Conservation (phyloP, 2,113 vertebrate genomes). For the Sminthopsis crassicaudata region DNA sequence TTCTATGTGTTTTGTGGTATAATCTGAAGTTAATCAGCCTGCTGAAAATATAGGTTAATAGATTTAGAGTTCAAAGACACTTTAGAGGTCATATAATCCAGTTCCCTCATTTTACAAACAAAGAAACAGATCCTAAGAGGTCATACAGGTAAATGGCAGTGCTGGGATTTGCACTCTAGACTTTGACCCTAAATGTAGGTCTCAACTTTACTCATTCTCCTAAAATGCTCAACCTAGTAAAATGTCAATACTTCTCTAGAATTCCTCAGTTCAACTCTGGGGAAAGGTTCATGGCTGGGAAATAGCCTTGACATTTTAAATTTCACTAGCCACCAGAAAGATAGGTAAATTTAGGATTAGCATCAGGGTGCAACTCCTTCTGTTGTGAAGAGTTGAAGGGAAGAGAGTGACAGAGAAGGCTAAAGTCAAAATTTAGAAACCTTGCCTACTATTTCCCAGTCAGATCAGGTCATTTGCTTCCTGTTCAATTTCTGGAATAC, state of each 20-base stretch:
- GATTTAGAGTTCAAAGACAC: not conserved
- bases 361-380: not conserved
- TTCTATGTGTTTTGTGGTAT: not conserved
- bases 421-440: not conserved
- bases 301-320: not conserved
- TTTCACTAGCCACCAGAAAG: not conserved
- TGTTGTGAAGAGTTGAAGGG: not conserved
- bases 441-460: not conserved
- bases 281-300: not conserved
- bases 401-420: not conserved
- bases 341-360: not conserved
- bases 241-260: not conserved
- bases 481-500: not conserved
- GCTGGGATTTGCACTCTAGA: not conserved
- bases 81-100: not conserved
- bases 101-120: not conserved
- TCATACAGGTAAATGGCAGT: not conserved
- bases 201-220: not conserved
- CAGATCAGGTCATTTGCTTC: not conserved
- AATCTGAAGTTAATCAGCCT: not conserved
- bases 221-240: not conserved
- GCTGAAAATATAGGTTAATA: not conserved
- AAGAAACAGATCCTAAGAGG: not conserved
- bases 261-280: not conserved
- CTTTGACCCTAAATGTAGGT: not conserved